Base-by-base conservation (phyloP, 2,797 vertebrate genomes). In the Manis javanica region DNA sequence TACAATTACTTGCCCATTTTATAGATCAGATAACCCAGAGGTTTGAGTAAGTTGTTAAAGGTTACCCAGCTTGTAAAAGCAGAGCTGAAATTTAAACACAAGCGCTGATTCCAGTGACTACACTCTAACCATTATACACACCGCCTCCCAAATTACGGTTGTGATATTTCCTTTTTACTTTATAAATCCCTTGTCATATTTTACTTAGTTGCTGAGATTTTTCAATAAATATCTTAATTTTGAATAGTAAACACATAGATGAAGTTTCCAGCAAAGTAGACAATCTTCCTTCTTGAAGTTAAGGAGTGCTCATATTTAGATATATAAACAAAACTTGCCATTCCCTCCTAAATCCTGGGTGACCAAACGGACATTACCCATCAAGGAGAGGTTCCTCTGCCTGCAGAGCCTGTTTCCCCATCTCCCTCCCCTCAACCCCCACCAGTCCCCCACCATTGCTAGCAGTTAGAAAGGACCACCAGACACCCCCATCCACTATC, bases 181-280 rank as follows among this genome's bases (percentile, higher is more conserved):
- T 61, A 12, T 13, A 94, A 90, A 87, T 79, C 34, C 78, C n/a
- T 69, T 71, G 15, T 18, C 2, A 0, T n/a, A 72, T 90, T 90
- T 96, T 84, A 66, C 23, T 66, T 31, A 85, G 78, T 96, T 96
- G 26, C 31, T 85, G 13, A 53, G 71, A 83, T 81, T 94, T 91
- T 18, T 72, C 24, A 46, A 26, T 72, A 49, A 88, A 53, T 42
- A 63, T 31, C 68, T 78, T 94, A 16, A 31, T 81, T 81, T 92
- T 75, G 92, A 1, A 63, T 26, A 55, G 57, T 64, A 83, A 93
- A 84, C 5, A 63, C 21, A 39, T 55, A 71, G 31, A 61, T 74
- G 34, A 81, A 46, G 7, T 78, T 96, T 94, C 69, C 55, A 85
- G 71, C 68, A 89, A 92, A 83, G 72, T 53, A 49, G 21, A 9